Conservation (phyloP, 2,888 invertebrate genomes). For the Amiota minor region DNA sequence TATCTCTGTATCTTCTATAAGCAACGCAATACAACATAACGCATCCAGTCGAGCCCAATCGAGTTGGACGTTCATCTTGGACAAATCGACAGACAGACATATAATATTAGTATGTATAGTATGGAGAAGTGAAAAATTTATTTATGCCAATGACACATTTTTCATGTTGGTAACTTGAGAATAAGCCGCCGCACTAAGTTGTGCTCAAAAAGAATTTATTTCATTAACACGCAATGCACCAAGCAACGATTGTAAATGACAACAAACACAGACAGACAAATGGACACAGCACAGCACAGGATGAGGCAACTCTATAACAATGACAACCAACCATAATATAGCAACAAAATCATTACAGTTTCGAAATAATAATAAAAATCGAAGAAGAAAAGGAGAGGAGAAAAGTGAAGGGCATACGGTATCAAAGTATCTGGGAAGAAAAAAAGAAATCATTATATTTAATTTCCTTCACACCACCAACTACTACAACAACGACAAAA, state of each 20-base stretch:
- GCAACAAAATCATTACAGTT: conserved; percentile 17
- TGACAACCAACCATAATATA: conserved; percentile 12
- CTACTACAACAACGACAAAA: conserved; percentile 6
- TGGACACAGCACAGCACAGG: background rate
- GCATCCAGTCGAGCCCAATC: background rate
- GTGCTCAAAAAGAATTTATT: conserved; percentile 58
- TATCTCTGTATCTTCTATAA: background rate
- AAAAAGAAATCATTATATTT: conserved; percentile 1
- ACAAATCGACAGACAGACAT: background rate
- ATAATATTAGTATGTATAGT: too few relatives aligned
- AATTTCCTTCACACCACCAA: conserved; percentile 30
- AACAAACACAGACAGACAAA: background rate
- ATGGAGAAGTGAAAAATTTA: conserved; percentile 27
- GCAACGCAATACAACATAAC: background rate
- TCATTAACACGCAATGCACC: conserved; percentile 59
- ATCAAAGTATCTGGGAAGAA: conserved; percentile 11
- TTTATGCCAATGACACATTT: conserved; percentile 59
- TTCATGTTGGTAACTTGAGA: conserved; percentile 62
- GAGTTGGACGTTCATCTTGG: background rate
- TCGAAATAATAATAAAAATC: background rate
- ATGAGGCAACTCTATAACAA: conserved; percentile 13
- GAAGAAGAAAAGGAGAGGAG: background rate
- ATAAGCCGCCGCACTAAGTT: conserved; percentile 16
- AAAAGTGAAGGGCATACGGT: background rate
- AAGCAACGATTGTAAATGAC: background rate